Percentiles rank a stretch among this genome's conserved stretches.
Conservation (phyloP, 2,888 invertebrate species). For the Steinernema hermaphroditum region DNA sequence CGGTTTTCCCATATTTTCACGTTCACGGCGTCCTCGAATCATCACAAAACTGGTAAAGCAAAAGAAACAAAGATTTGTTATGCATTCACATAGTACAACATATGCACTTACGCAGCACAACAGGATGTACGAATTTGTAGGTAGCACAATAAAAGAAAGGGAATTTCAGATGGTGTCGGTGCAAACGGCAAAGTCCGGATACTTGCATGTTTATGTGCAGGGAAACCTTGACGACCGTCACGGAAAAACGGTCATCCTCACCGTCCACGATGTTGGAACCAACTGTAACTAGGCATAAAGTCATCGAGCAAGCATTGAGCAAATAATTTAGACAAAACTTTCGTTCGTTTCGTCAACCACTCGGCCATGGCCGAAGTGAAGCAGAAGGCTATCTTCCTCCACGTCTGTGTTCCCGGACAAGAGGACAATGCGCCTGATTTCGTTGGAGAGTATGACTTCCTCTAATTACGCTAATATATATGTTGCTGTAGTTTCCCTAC, state of each 20-base stretch:
- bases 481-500: constrained; percentile 74
- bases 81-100: too few species aligned
- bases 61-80: too few species aligned
- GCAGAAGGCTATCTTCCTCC: constrained; percentile 82
- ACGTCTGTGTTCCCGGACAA: constrained; percentile 84
- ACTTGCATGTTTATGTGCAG: constrained; percentile 34
- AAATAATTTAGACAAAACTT: constrained; percentile 73
- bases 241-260: constrained; percentile 81
- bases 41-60: too few species aligned
- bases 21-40: too few species aligned
- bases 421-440: constrained; percentile 76
- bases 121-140: too few species aligned
- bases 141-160: neutral
- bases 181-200: constrained; percentile 29
- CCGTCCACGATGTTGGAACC: constrained; percentile 83
- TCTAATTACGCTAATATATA: neutral
- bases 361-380: constrained; percentile 83
- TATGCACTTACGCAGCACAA: too few species aligned
- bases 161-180: constrained; percentile 12
- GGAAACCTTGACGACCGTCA: constrained; percentile 80
- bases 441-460: constrained; percentile 51
- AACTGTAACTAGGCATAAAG: constrained; percentile 69
- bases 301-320: neutral
- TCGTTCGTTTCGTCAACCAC: constrained; percentile 81
- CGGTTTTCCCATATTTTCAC: too few species aligned